Percentiles rank a stretch among this genome's conserved stretches.
These are phyloP conservation scores for Paramormyrops kingsleyae DNA, from an alignment of 2,113 vertebrate species.

Conservation along the genomic window DNA sequence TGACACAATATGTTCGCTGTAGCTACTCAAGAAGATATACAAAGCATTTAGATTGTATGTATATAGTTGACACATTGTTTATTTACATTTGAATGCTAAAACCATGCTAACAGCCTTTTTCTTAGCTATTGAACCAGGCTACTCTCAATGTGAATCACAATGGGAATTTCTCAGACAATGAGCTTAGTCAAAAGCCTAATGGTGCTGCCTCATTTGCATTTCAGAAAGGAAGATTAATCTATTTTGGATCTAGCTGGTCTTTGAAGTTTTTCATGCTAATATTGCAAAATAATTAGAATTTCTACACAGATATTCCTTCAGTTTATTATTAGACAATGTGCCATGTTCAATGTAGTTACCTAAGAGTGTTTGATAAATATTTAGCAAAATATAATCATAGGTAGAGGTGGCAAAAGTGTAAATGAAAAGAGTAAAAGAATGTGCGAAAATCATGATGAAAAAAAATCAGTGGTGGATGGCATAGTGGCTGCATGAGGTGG, in stretches of 20 bases:
- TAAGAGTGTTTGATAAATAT: neutral
- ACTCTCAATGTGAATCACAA: neutral
- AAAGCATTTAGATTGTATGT: neutral
- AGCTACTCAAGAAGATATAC: neutral
- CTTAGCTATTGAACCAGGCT: neutral
- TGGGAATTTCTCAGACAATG: neutral
- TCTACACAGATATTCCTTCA: neutral
- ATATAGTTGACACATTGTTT: neutral
- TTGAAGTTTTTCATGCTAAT: neutral
- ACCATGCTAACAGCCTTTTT: neutral
- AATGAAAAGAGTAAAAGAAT: neutral
- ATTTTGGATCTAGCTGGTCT: neutral
- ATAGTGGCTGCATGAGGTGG: neutral
- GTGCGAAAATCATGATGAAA: neutral
- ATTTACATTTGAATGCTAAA: neutral
- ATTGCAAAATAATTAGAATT: neutral
- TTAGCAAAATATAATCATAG: neutral
- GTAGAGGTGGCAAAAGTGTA: neutral
- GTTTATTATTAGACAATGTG: neutral
- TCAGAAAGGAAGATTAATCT: neutral
- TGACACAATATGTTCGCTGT: neutral
- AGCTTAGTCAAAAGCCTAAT: neutral
- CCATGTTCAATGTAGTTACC: neutral
- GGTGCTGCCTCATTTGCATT: neutral
- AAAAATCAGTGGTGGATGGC: neutral